phyloP scores from a whole-genome alignment of 2,113 vertebrate species.

The Eupsittula cactorum region DNA sequence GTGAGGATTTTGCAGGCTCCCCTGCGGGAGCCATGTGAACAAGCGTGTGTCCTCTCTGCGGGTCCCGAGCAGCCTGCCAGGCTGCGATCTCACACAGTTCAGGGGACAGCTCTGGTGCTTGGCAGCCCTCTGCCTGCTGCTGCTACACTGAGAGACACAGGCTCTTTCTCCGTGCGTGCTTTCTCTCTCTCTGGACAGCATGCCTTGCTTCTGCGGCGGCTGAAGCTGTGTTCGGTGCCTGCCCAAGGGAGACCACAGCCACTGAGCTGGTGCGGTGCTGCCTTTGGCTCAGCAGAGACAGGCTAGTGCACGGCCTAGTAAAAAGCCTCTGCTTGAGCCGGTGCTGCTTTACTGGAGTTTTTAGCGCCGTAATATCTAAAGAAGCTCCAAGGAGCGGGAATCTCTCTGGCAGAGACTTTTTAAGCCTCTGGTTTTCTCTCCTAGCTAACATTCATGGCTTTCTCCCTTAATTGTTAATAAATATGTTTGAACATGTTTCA shows the following conservation, averaged over 20 bases:
- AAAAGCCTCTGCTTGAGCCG: not conserved
- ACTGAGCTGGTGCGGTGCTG: not conserved
- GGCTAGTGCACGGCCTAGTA: not conserved
- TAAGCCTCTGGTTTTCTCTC: not conserved
- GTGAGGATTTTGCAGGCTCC: not conserved
- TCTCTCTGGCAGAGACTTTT: accelerated
- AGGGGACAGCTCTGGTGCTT: not conserved
- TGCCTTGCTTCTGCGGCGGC: not conserved
- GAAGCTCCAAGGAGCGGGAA: not conserved
- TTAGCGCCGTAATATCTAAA: not conserved
- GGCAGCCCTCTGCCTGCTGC: not conserved
- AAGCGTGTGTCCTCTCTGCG: accelerated
- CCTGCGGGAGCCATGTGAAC: not conserved
- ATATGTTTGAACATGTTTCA: not conserved
- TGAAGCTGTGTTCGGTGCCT: not conserved
- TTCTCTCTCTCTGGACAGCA: not conserved
- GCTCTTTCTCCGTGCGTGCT: not conserved
- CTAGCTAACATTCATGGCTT: accelerated
- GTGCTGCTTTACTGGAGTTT: not conserved
- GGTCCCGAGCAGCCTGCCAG: not conserved
- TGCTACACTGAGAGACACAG: accelerated
- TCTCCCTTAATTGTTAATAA: not conserved
- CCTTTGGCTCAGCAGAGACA: not conserved
- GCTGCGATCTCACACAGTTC: not conserved
- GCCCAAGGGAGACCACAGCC: accelerated